Base-by-base conservation (phyloP, 2,113 vertebrate species). In the Cinclus mexicanus region DNA sequence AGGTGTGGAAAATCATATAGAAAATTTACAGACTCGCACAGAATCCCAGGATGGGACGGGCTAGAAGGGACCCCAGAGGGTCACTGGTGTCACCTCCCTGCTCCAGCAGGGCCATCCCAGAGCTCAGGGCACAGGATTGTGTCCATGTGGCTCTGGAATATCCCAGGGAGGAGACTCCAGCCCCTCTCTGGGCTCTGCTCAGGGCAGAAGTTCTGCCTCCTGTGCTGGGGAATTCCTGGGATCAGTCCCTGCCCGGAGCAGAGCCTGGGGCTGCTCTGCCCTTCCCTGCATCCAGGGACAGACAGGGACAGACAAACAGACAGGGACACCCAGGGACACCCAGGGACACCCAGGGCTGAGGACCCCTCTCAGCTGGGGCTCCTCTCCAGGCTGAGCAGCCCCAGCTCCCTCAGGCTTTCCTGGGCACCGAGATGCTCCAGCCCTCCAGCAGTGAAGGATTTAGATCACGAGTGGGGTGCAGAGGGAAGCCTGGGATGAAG, bases 301-400 rank as follows among this genome's bases (percentile, higher is more conserved):
- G 4, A 3, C 42, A 7, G 44, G 22, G 31, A 44, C 42, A 44
- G 35, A 37, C 35, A 35, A n/a, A n/a, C 11, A n/a, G 2, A 6
- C 47, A 39, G 47, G 35, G 70, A 10, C 37, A 41, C 0, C 0
- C 41, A 35, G 41, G 23, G 53, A 7, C 37, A 26, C 1, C 0
- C 24, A 7, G 33, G 41, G n/a, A 19, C 35, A 17, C 2, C 11
- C 39, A 37, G 41, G 41, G 12, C 16, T 16, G 25, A 10, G 2
- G 35, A 37, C 6, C n/a, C 26, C 56, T 64, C 47, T 44, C 47
- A 14, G 11, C 16, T 5, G 16, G 41, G 47, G 22, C 47, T 21
- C 17, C 56, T 46, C 39, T 21, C 6, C 1, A 39, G 39, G 7
- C 49, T 39, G n/a, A 72, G 49, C 57, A 55, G 26, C n/a, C 69